Evolutionary conservation across 2,797 vertebrate species (phyloP).

Genomic region (Rhinoraja longicauda): DNA sequence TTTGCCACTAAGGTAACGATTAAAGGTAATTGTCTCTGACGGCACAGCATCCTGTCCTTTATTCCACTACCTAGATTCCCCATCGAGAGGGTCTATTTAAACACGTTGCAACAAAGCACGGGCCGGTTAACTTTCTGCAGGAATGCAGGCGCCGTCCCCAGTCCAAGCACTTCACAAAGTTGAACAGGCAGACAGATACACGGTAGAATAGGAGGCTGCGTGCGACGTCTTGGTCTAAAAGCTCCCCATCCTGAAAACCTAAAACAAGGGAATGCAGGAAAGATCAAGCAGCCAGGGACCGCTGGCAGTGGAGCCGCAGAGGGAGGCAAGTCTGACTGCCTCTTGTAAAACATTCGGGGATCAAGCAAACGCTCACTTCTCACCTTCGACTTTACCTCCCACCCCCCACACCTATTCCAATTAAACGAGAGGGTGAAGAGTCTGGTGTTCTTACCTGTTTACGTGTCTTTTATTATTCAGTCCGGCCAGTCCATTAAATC

Average conservation of each 20-base stretch:
- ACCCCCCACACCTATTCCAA: neutral
- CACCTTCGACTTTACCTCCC: neutral
- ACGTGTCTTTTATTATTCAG: neutral
- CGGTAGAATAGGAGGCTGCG: neutral
- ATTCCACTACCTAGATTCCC: no score
- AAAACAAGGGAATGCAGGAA: neutral
- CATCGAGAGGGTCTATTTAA: neutral
- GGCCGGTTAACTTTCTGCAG: neutral
- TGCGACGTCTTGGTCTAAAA: neutral
- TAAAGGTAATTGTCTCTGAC: neutral
- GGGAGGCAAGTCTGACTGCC: neutral
- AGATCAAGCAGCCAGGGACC: neutral
- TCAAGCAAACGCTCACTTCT: neutral
- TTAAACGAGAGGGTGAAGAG: no score
- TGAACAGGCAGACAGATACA: no score
- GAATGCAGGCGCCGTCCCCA: neutral
- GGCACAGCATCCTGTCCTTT: neutral
- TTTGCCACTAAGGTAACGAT: neutral
- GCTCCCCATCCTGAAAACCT: no score
- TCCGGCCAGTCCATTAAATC: neutral
- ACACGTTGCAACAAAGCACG: neutral
- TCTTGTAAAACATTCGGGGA: neutral
- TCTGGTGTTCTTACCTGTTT: no score
- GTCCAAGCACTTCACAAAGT: neutral
- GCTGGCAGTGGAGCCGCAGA: slow-evolving; percentile 1